Evolutionary conservation across 1,140 invertebrate species (phyloP).

Genomic region (Lordiphosa collinella): DNA sequence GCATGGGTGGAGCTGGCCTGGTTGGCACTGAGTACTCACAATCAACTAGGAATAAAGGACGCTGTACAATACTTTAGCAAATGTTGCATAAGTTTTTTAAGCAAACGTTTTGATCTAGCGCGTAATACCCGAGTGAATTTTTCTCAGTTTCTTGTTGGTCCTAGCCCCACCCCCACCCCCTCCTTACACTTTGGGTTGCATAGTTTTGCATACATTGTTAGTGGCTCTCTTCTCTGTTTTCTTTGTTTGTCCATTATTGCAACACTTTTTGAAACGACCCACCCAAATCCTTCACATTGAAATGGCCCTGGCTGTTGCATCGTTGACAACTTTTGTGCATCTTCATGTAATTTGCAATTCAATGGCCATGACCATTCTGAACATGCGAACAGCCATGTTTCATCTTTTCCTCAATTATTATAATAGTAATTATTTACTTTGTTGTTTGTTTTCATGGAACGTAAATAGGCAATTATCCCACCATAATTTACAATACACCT

Average conservation of each 20-base stretch:
- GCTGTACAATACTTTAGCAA: conserved; percentile 80
- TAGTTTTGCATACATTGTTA: conserved; percentile 61
- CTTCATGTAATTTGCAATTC: conserved; percentile 43
- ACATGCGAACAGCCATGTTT: conserved; percentile 17
- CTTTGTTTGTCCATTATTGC: conserved; percentile 49
- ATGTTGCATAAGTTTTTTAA: conserved; percentile 78
- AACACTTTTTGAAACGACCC: conserved; percentile 27
- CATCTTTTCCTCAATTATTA: too few species aligned
- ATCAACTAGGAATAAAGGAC: conserved; percentile 80
- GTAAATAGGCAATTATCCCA: conserved; percentile 77
- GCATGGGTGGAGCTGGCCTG: conserved; percentile 36
- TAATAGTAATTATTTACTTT: conserved; percentile 1
- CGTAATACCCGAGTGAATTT: conserved; percentile 23
- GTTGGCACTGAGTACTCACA: conserved; percentile 76
- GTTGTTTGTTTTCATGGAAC: conserved; percentile 43
- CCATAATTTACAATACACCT: conserved; percentile 78
- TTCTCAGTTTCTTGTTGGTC: background rate
- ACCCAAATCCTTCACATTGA: conserved; percentile 22
- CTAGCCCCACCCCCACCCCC: background rate
- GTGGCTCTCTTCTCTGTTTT: conserved; percentile 14
- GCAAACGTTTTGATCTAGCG: conserved; percentile 58
- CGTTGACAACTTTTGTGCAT: conserved; percentile 37
- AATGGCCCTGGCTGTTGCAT: conserved; percentile 23
- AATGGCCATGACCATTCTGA: conserved; percentile 22
- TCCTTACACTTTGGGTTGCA: conserved; percentile 33